Conservation (phyloP, 2,113 vertebrate species). For the Aegithalos caudatus region DNA sequence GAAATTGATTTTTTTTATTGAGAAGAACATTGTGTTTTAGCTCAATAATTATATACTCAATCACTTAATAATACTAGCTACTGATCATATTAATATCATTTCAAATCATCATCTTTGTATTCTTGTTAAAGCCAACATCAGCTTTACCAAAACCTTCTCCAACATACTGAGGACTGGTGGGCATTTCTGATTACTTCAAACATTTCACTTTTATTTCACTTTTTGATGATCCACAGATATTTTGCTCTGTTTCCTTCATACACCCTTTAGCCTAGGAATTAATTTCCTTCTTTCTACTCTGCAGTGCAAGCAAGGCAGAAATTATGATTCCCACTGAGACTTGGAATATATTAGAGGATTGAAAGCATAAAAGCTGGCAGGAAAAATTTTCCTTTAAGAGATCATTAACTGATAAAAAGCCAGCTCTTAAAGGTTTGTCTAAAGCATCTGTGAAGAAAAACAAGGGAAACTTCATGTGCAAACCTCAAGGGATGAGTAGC, state of each 20-base stretch:
- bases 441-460: not conserved
- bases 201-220: conserved; percentile 22
- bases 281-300: not conserved
- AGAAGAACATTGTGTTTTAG: not conserved
- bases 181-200: not conserved
- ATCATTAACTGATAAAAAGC: not conserved
- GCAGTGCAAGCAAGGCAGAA: not conserved
- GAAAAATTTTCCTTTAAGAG: not conserved
- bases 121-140: not conserved
- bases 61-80: not conserved
- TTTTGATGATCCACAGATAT: not conserved
- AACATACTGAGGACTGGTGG: not conserved
- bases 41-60: not conserved
- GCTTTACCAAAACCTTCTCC: not conserved
- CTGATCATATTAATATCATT: not conserved
- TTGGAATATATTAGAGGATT: not conserved
- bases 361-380: not conserved
- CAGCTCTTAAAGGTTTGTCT: not conserved
- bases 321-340: not conserved
- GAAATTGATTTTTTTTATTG: not conserved
- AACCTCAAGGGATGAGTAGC: not conserved
- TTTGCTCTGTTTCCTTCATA: not conserved
- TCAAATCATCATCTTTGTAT: not conserved
- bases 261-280: not conserved
- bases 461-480: not conserved